phyloP scores from a whole-genome alignment of 37 sponge, comb jelly and placozoan species.

The Diacarnus erythraeanus region DNA sequence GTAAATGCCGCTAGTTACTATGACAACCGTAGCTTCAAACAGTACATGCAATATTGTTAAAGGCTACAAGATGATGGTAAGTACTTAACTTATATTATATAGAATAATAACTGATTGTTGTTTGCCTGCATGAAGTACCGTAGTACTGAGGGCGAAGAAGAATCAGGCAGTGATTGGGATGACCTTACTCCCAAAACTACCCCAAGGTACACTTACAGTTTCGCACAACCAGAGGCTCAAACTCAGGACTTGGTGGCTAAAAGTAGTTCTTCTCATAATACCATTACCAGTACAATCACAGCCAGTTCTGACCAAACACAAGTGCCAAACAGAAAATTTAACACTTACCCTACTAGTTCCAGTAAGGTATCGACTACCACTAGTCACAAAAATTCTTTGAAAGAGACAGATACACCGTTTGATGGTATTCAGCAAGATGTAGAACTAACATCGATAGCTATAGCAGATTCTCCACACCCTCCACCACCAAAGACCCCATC shows the following conservation, averaged over 20 bases:
- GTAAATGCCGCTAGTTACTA: neutral
- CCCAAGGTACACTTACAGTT: neutral
- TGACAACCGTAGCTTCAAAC: neutral
- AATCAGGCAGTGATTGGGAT: slow-evolving; percentile 52
- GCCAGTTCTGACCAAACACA: too few species aligned
- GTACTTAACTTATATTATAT: neutral
- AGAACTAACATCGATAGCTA: neutral
- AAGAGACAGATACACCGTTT: too few species aligned
- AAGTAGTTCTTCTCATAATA: too few species aligned
- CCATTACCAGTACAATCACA: too few species aligned
- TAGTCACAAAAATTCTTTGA: too few species aligned
- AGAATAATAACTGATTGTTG: neutral
- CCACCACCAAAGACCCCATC: neutral
- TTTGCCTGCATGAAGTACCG: slow-evolving; percentile 24
- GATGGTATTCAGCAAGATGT: too few species aligned
- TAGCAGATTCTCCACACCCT: neutral
- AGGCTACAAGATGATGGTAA: slow-evolving; percentile 45
- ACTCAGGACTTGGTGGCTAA: too few species aligned
- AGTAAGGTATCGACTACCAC: too few species aligned
- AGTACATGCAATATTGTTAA: neutral
- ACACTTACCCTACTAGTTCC: too few species aligned
- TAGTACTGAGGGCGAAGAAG: slow-evolving; percentile 31
- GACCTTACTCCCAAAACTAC: slow-evolving; percentile 7
- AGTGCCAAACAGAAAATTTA: too few species aligned
- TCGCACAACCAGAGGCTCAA: too few species aligned